These are phyloP conservation scores for Eubucco bourcierii DNA, from an alignment of 2,113 vertebrate genomes.

Conservation along the genomic window DNA sequence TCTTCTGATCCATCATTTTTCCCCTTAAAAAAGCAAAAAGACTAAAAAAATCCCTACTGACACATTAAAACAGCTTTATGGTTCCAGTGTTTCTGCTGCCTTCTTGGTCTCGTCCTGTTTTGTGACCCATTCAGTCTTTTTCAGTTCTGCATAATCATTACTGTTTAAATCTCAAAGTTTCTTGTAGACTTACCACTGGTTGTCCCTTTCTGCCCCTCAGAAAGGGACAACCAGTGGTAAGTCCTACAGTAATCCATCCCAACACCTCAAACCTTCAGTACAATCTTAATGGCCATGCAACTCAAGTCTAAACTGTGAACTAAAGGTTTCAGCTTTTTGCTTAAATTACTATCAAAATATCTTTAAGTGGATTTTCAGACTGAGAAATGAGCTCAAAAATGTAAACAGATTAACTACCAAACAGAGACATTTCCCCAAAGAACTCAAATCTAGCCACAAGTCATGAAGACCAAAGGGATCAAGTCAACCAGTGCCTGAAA, in stretches of 20 bases:
- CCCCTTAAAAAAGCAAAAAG: constrained; percentile 15
- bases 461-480: not conserved
- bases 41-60: not conserved
- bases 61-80: not conserved
- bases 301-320: not conserved
- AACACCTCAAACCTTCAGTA: not conserved
- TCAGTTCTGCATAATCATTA: not conserved
- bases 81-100: not conserved
- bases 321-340: not conserved
- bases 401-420: not conserved
- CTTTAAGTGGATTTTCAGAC: not conserved
- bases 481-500: not conserved
- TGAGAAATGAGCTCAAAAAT: not conserved
- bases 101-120: not conserved
- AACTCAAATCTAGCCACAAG: not conserved
- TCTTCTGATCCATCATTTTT: constrained; percentile 24
- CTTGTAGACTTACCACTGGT: too few species aligned
- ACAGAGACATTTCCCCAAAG: not conserved
- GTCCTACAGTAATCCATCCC: not conserved
- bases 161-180: not conserved
- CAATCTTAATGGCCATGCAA: not conserved
- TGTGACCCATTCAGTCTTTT: not conserved
- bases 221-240: not conserved
- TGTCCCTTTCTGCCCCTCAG: too few species aligned
- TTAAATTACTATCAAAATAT: not conserved